Evolutionary conservation across 2,113 vertebrate species (phyloP), one percentile per base, ranked within the genome.

Genomic region (Urocynchramus pylzowi): DNA sequence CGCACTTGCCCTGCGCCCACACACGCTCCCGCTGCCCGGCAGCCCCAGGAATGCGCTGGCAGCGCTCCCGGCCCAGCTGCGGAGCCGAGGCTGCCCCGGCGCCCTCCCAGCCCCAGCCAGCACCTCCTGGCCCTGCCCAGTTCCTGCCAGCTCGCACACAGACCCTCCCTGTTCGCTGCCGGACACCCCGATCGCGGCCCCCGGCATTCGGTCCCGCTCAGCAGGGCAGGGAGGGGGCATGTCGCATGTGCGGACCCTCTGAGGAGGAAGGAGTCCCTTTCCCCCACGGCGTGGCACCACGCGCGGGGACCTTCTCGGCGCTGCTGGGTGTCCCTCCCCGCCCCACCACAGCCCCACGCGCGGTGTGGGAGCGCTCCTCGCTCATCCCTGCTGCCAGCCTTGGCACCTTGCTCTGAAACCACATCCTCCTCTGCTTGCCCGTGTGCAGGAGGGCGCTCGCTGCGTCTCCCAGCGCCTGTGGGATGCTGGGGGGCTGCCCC

Each of bases 1-100:
- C 6, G 64, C 84, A 10, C 91, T 94, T 82, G 82, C 74, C 84
- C 81, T 24, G 74, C 73, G 7, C 93, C 85, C 90, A 96, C 95
- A 90, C 93, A 68, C 3, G 0, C 69, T 63, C 71, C 60, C 1
- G 13, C 65, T 2, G 13, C 49, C 74, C 39, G 4, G 52, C 93
- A 60, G 90, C 74, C 60, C 39, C 70, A 76, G 95, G 96, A 97
- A 97, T 96, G 95, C 3, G 35, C 78, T 97, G 96, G 96, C 96
- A 93, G 56, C 3, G 3, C 49, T 97, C 96, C 95, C 84, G 4
- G 92, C 52, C 59, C 95, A 96, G 93, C 92, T 95, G 92, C 28
- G 3, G 60, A 83, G 39, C 74, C 7, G 1, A 59, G 57, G 26
- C 89, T 0, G 12, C 80, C 76, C 69, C 31, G 76, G 71, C 21